Base-by-base conservation (phyloP, 2,888 invertebrate genomes). In the Papilio gigon region DNA sequence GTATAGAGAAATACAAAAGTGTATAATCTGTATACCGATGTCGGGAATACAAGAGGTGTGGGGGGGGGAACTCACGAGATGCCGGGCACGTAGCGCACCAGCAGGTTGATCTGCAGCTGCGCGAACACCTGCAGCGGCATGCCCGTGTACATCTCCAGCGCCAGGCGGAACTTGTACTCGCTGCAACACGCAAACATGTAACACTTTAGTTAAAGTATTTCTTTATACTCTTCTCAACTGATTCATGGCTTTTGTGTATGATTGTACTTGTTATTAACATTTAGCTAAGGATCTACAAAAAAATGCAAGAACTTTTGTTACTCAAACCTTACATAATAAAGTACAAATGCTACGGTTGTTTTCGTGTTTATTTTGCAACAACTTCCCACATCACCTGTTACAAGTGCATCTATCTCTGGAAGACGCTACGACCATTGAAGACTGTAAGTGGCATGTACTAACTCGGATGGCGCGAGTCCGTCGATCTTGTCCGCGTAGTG, bases 81-180 rank as follows among this genome's bases (percentile, higher is more conserved):
- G 0, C 81, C 85, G 0, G 67, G 5, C 0, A 88, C 73, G 62
- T 85, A 83, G 9, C 90, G 71, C 4, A 91, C 80, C 0, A 92
- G 82, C 64, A 91, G 42, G 85, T 96, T 98, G 72, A 98, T 94
- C 88, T 98, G 97, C 65, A 97, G 85, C 76, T 95, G 93, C 0
- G 96, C 97, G 62, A 93, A 83, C 1, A 96, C 95, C 64, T 90
- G 80, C 58, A 97, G 84, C n/a, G 97, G 97, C 80, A 97, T 93
- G 1, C 97, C 97, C 5, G 96, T 95, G 72, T 82, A 93, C 77
- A 97, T 96, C 86, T 97, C 96, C 59, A 98, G 81, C 17, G 94
- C 86, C 40, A 96, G 79, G 11, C 85, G 84, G 83, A 96, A 95
- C 80, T 94, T 93, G 85, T 97, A 75, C 4, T 47, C 70, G 95